Evolutionary conservation across 2,797 vertebrate genomes (phyloP).

Genomic region (Apodemus agrarius): DNA sequence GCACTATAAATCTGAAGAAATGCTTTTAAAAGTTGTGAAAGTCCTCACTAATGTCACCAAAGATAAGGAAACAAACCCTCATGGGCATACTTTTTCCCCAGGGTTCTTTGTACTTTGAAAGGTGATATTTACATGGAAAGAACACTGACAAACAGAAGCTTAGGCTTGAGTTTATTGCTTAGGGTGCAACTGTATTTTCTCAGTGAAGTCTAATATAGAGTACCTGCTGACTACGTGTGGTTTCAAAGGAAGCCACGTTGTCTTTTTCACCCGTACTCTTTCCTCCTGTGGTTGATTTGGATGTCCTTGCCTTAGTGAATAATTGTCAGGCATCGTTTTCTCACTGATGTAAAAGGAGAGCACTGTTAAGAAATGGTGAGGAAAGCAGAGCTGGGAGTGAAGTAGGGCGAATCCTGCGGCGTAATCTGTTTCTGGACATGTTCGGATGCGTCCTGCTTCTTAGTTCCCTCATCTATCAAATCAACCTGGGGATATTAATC

Average conservation of each 20-base stretch:
- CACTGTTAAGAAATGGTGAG: neutral
- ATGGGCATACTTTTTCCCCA: neutral
- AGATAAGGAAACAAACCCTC: neutral
- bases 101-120: neutral
- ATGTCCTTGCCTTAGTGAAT: neutral
- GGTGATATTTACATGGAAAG: neutral
- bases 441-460: neutral
- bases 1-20: neutral
- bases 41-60: neutral
- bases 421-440: neutral
- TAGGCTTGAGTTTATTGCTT: neutral
- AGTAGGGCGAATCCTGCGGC: neutral
- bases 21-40: neutral
- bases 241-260: neutral
- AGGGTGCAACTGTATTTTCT: neutral
- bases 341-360: neutral
- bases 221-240: too few relatives aligned
- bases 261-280: neutral
- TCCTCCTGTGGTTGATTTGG: neutral
- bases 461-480: neutral
- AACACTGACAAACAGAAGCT: neutral
- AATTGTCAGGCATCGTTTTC: neutral
- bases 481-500: too few relatives aligned
- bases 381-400: accelerated
- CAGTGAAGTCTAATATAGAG: neutral